Conservation (phyloP, 2,797 vertebrate species). For the Centroberyx gerrardi region DNA sequence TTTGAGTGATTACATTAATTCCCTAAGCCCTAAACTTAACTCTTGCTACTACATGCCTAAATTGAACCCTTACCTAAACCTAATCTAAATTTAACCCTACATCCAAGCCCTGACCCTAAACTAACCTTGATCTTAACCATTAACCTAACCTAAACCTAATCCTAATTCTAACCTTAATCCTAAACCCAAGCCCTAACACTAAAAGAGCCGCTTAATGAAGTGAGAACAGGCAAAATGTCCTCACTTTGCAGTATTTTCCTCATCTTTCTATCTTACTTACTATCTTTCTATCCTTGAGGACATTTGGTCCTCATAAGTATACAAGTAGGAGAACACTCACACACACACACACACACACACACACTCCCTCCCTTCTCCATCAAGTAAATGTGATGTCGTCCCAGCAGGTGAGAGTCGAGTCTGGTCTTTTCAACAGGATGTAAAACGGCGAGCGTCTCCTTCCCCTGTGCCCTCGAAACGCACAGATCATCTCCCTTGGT, state of each 20-base stretch:
- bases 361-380: conserved; percentile 8
- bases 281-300: conserved; percentile 25
- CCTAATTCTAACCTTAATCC: conserved; percentile 39
- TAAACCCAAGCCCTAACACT: conserved; percentile 49
- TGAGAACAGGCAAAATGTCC: conserved; percentile 27
- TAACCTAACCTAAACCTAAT: too few species aligned
- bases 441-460: conserved; percentile 91
- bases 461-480: conserved; percentile 92
- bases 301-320: conserved; percentile 28
- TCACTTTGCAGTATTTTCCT: not conserved
- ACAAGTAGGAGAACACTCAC: conserved; percentile 33
- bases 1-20: not conserved
- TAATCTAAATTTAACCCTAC: too few species aligned
- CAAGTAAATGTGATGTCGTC: conserved; percentile 90
- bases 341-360: conserved; percentile 22
- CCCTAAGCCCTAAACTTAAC: too few species aligned
- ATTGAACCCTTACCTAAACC: too few species aligned
- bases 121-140: too few species aligned
- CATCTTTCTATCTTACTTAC: conserved; percentile 6
- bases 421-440: conserved; percentile 89
- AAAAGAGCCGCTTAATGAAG: conserved; percentile 37
- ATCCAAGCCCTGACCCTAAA: too few species aligned
- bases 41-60: too few species aligned
- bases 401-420: conserved; percentile 92
- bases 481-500: conserved; percentile 94